Percentiles rank a stretch among this genome's conserved stretches.
Conservation (phyloP, 2,113 vertebrate species). For the Sakesphorus luctuosus region DNA sequence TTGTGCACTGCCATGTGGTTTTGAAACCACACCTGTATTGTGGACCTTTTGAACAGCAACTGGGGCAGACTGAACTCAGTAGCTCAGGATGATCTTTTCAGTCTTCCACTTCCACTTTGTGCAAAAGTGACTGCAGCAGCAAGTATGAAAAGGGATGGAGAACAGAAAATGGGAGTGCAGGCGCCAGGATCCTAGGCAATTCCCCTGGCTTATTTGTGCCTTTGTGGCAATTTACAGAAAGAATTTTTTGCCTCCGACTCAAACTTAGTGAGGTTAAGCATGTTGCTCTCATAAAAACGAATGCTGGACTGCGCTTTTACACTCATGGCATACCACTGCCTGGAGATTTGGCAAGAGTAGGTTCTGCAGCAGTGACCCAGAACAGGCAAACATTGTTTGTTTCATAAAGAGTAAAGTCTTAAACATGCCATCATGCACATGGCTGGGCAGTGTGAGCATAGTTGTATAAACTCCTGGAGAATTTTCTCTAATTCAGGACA, state of each 20-base stretch:
- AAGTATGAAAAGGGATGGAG: not conserved
- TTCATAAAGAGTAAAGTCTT: not conserved
- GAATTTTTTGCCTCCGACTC: not conserved
- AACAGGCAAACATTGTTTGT: not conserved
- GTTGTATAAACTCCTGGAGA: not conserved
- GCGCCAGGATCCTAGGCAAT: accelerated
- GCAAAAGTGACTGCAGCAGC: not conserved
- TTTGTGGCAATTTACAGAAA: not conserved
- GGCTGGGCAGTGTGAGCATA: not conserved
- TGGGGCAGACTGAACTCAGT: not conserved
- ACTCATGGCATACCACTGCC: not conserved
- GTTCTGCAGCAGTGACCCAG: not conserved
- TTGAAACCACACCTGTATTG: not conserved
- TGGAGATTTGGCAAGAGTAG: not conserved
- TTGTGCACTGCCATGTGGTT: not conserved
- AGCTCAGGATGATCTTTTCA: not conserved
- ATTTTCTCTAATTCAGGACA: not conserved
- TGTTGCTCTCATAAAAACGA: not conserved
- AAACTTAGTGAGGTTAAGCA: not conserved
- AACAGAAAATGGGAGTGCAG: not conserved
- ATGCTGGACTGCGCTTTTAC: not conserved
- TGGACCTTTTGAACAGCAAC: not conserved
- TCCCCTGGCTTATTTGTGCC: not conserved
- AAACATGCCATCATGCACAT: not conserved
- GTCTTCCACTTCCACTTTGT: not conserved